Percentiles rank a stretch among this genome's conserved stretches.
Evolutionary conservation across 2,888 invertebrate species (phyloP).

Genomic region (Epinotia demarniana): DNA sequence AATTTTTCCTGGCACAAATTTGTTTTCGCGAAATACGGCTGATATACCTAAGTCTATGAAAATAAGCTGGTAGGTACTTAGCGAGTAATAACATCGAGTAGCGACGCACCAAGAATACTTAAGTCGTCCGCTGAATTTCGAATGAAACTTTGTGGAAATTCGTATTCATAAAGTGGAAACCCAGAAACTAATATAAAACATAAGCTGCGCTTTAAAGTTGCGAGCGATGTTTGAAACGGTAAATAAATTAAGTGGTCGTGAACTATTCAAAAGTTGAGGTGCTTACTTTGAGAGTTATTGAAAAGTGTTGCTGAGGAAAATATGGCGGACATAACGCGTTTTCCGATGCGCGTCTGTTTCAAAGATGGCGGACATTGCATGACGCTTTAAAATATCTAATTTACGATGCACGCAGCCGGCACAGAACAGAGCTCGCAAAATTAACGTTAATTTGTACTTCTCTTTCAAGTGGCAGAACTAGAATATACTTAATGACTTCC

Average conservation of each 20-base stretch:
- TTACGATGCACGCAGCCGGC: slow-evolving; percentile 43
- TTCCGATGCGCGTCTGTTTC: neutral
- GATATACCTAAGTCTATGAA: slow-evolving; percentile 49
- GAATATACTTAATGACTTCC: slow-evolving; percentile 40
- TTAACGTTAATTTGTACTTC: slow-evolving; percentile 40
- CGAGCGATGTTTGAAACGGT: slow-evolving; percentile 53
- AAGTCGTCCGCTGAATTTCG: slow-evolving; percentile 51
- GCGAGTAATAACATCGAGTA: slow-evolving; percentile 52
- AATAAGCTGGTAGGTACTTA: slow-evolving; percentile 50
- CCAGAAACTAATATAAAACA: slow-evolving; percentile 59
- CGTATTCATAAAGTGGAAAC: slow-evolving; percentile 58
- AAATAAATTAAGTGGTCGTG: slow-evolving; percentile 55
- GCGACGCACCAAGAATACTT: slow-evolving; percentile 49
- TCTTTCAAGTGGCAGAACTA: slow-evolving; percentile 44
- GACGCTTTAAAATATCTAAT: slow-evolving; percentile 35
- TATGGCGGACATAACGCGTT: slow-evolving; percentile 6
- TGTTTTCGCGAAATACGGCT: slow-evolving; percentile 19
- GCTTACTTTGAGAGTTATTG: slow-evolving; percentile 34
- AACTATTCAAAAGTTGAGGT: slow-evolving; percentile 49
- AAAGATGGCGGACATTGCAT: slow-evolving; percentile 30
- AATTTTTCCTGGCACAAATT: slow-evolving; percentile 21
- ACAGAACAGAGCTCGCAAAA: slow-evolving; percentile 31
- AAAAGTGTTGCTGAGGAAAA: slow-evolving; percentile 13
- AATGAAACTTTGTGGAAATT: slow-evolving; percentile 55
- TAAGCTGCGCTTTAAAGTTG: slow-evolving; percentile 56